phyloP scores from a whole-genome alignment of 2,113 vertebrate species.

The Emydura subglobosa region DNA sequence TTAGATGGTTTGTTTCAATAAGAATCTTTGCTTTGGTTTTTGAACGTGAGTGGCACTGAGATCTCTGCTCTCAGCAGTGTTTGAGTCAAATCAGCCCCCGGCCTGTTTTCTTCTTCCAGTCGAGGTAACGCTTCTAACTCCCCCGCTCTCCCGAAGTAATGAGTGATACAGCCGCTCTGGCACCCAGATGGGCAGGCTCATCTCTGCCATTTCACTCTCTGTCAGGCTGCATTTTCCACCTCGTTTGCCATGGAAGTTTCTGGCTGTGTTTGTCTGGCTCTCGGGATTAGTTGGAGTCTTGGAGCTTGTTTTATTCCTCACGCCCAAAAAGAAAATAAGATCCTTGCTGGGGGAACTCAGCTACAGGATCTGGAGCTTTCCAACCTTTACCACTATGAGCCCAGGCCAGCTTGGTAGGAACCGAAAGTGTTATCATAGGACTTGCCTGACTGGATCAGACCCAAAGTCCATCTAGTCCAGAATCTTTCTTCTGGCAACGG shows the following conservation, averaged over 20 bases:
- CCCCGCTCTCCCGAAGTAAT: neutral
- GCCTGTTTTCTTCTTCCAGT: neutral
- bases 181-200: neutral
- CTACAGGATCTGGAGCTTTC: slow-evolving; percentile 7
- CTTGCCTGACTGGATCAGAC: neutral
- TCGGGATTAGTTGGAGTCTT: slow-evolving; percentile 22
- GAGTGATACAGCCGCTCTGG: neutral
- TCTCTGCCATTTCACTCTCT: neutral
- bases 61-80: neutral
- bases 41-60: neutral
- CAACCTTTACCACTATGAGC: neutral
- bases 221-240: slow-evolving; percentile 19
- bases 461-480: neutral
- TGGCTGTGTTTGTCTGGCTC: slow-evolving; percentile 6
- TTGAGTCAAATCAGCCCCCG: slow-evolving; percentile 29
- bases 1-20: neutral
- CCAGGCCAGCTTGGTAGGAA: neutral
- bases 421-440: neutral
- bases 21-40: neutral
- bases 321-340: slow-evolving; percentile 44
- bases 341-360: slow-evolving; percentile 13
- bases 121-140: neutral
- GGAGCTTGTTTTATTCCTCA: slow-evolving; percentile 50
- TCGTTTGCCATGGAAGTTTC: slow-evolving; percentile 8
- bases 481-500: neutral